Conservation (phyloP, 37 sponge, comb jelly and placozoan species). For the Haliclona indistincta region DNA sequence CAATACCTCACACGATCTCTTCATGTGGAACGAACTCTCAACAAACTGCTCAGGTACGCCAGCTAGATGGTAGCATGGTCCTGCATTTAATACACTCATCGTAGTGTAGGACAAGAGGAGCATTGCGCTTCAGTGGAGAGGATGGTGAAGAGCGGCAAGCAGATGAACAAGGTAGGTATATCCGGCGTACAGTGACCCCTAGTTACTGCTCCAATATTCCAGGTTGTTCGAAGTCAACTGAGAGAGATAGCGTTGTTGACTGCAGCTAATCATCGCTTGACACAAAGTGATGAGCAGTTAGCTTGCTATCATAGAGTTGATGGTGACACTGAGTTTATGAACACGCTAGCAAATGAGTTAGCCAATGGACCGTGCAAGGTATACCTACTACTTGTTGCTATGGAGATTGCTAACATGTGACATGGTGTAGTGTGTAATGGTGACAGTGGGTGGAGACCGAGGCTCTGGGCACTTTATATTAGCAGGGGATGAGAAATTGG, state of each 20-base stretch:
- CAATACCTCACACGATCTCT: constrained; percentile 39
- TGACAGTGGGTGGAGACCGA: constrained; percentile 78
- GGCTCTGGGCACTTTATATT: constrained; percentile 86
- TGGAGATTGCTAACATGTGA: too few species aligned
- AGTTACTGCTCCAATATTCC: neutral
- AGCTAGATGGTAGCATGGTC: neutral
- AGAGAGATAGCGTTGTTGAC: constrained; percentile 81
- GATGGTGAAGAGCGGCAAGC: constrained; percentile 29
- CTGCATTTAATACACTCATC: neutral
- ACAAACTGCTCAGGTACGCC: constrained; percentile 77
- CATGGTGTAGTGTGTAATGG: constrained; percentile 42
- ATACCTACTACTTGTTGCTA: neutral
- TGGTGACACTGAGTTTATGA: constrained; percentile 92
- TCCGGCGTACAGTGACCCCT: neutral
- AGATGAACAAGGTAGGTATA: constrained; percentile 51
- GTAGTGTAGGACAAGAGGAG: constrained; percentile 70
- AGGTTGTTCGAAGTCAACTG: constrained; percentile 50
- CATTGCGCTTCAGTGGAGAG: constrained; percentile 67
- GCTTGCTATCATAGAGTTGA: constrained; percentile 76
- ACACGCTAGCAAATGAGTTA: constrained; percentile 58
- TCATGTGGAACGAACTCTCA: constrained; percentile 66
- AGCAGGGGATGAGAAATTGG: constrained; percentile 68
- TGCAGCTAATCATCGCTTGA: constrained; percentile 45
- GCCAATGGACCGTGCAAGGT: constrained; percentile 1
- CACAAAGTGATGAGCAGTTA: constrained; percentile 33